Evolutionary conservation across 37 sponge, comb jelly and placozoan genomes (phyloP).

Genomic region (Ephydatia muelleri): DNA sequence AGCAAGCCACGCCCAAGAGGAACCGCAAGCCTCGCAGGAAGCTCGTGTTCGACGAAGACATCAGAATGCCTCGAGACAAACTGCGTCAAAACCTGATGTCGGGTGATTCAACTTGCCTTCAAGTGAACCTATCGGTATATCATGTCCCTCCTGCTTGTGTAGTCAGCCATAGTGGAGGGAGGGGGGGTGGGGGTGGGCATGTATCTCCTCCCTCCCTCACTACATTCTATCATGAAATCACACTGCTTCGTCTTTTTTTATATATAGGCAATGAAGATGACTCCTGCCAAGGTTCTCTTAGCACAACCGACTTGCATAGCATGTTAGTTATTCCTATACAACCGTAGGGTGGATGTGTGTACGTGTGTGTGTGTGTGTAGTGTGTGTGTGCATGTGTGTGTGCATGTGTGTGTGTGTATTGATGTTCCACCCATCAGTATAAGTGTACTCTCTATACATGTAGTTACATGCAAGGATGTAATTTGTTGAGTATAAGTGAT

Average conservation of each 20-base stretch:
- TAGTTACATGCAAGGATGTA: too few relatives aligned
- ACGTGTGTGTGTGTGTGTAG: not conserved
- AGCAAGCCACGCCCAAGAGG: not conserved
- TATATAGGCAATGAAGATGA: not conserved
- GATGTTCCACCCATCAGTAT: too few relatives aligned
- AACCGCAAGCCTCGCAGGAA: conserved; percentile 1
- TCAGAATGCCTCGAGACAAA: not conserved
- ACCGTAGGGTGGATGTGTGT: not conserved
- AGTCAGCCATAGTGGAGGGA: too few relatives aligned
- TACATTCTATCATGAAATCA: not conserved
- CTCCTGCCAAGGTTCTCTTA: not conserved
- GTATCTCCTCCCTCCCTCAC: not conserved
- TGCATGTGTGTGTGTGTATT: not conserved
- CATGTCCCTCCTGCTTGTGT: too few relatives aligned
- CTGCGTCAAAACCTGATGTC: not conserved
- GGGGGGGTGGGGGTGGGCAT: too few relatives aligned
- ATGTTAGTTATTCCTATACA: not conserved
- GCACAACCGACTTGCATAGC: not conserved
- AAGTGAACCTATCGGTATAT: not conserved
- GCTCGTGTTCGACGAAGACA: not conserved
- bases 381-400: not conserved
- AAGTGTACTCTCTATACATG: too few relatives aligned
- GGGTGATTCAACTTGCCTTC: not conserved
- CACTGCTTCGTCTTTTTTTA: not conserved
- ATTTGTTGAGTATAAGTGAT: too few relatives aligned